phyloP scores from a whole-genome alignment of 2,888 invertebrate genomes.

The Zaprionus obscuricornis region DNA sequence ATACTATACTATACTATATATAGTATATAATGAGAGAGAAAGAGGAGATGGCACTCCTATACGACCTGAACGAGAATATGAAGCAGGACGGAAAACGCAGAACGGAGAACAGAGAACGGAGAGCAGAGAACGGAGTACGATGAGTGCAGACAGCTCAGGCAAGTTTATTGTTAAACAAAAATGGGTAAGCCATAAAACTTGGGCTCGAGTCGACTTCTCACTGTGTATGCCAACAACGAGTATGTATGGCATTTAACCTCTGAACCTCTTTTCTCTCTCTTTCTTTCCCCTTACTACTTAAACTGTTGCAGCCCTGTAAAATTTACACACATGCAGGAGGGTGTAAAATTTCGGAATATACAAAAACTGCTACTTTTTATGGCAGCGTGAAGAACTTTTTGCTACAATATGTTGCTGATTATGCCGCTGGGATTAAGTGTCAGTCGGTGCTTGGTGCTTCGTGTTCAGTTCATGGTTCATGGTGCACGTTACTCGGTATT shows the following conservation, averaged over 20 bases:
- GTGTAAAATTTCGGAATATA: slow-evolving; percentile 65
- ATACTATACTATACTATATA: too few relatives aligned
- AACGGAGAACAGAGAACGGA: too few relatives aligned
- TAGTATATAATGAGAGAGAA: slow-evolving; percentile 2
- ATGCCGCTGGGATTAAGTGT: slow-evolving; percentile 78
- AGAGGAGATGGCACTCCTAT: slow-evolving; percentile 41
- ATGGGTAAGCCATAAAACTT: slow-evolving; percentile 69
- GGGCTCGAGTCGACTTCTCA: slow-evolving; percentile 15
- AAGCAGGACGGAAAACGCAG: too few relatives aligned
- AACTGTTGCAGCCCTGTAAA: neutral
- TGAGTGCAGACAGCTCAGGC: slow-evolving; percentile 62
- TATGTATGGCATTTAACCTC: slow-evolving; percentile 57
- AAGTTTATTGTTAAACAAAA: slow-evolving; percentile 68
- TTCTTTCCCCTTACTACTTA: neutral
- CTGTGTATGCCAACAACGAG: slow-evolving; percentile 23
- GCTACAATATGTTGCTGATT: slow-evolving; percentile 79
- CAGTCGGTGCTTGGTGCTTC: slow-evolving; percentile 38
- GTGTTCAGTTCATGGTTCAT: slow-evolving; percentile 2
- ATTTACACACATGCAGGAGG: slow-evolving; percentile 29
- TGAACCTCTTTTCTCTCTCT: slow-evolving; percentile 10
- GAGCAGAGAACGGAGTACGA: too few relatives aligned
- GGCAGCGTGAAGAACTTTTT: slow-evolving; percentile 66
- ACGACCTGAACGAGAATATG: slow-evolving; percentile 17
- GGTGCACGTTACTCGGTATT: slow-evolving; percentile 8
- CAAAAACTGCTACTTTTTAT: slow-evolving; percentile 65